Evolutionary conservation across 2,797 vertebrate species (phyloP).

Genomic region (Micropoecilia bifurca): DNA sequence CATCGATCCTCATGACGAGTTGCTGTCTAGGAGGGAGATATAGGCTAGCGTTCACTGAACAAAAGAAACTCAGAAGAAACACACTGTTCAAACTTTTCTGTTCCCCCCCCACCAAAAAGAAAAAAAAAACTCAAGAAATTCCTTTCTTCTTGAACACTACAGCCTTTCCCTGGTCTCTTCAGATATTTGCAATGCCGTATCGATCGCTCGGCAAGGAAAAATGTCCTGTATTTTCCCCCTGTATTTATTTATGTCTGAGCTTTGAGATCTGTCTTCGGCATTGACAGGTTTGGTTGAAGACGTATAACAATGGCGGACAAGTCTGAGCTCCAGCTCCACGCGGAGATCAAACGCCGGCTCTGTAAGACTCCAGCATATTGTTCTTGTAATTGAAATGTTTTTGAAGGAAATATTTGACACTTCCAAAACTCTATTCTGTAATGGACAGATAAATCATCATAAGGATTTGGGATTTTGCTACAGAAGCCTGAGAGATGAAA

Average conservation of each 20-base stretch:
- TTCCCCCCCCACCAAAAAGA: neutral
- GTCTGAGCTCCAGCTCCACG: conserved; percentile 15
- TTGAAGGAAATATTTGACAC: conserved; percentile 2
- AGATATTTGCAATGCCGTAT: conserved; percentile 47
- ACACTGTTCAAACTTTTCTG: neutral
- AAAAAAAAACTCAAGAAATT: conserved; percentile 6
- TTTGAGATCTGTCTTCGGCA: conserved; percentile 35
- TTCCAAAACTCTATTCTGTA: conserved; percentile 10
- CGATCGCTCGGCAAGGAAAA: conserved; percentile 46
- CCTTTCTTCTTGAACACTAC: conserved; percentile 21
- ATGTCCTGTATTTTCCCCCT: conserved; percentile 31
- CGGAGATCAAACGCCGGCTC: conserved; percentile 23
- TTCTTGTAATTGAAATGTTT: conserved; percentile 42
- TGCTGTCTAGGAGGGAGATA: conserved; percentile 4
- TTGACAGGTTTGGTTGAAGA: conserved; percentile 42
- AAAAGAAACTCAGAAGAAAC: conserved; percentile 25
- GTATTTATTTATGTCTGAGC: conserved; percentile 30
- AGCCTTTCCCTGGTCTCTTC: conserved; percentile 35
- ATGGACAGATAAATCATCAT: conserved; percentile 18
- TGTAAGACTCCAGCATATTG: conserved; percentile 5
- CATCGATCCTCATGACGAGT: conserved; percentile 8
- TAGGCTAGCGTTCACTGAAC: neutral
- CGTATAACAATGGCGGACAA: conserved; percentile 22
- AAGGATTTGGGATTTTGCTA: conserved; percentile 3
- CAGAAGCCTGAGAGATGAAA: conserved; percentile 11